phyloP scores from a whole-genome alignment of 2,888 invertebrate species.

The Cosmorhoe ocellata region DNA sequence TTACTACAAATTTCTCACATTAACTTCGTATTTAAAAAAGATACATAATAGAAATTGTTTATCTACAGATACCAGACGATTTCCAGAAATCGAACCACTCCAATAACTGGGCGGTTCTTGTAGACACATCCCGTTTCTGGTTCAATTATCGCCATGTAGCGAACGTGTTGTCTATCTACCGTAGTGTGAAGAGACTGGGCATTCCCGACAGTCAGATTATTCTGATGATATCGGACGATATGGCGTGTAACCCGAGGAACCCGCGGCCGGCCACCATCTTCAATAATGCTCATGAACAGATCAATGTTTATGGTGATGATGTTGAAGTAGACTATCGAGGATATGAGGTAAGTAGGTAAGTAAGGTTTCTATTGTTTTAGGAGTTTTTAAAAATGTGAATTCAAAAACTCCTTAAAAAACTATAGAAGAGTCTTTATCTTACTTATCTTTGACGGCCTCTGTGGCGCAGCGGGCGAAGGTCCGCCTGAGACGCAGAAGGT shows the following conservation, averaged over 20 bases:
- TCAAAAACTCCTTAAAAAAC: too few species aligned
- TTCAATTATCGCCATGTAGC: conserved; percentile 99
- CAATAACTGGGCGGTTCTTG: conserved; percentile 99
- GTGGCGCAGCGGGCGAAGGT: too few species aligned
- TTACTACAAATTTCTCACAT: background rate
- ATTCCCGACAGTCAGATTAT: conserved; percentile 99
- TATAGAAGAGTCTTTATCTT: too few species aligned
- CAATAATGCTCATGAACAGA: conserved; percentile 98
- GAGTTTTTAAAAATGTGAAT: too few species aligned
- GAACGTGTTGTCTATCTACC: conserved; percentile 98
- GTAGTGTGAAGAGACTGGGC: conserved; percentile 98
- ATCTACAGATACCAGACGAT: conserved; percentile 71
- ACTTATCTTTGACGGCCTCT: too few species aligned
- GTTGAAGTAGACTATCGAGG: conserved; percentile 99
- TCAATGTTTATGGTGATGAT: conserved; percentile 99
- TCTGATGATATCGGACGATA: conserved; percentile 99
- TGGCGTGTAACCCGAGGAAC: conserved; percentile 99
- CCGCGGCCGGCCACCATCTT: conserved; percentile 98
- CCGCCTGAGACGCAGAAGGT: too few species aligned
- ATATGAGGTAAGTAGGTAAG: conserved; percentile 89
- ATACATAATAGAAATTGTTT: conserved; percentile 23
- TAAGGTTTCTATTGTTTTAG: too few species aligned
- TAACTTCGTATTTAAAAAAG: background rate
- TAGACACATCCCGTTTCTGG: conserved; percentile 99
- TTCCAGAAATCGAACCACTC: conserved; percentile 90